phyloP scores from a whole-genome alignment of 2,113 vertebrate species.

The Mustela lutreola region DNA sequence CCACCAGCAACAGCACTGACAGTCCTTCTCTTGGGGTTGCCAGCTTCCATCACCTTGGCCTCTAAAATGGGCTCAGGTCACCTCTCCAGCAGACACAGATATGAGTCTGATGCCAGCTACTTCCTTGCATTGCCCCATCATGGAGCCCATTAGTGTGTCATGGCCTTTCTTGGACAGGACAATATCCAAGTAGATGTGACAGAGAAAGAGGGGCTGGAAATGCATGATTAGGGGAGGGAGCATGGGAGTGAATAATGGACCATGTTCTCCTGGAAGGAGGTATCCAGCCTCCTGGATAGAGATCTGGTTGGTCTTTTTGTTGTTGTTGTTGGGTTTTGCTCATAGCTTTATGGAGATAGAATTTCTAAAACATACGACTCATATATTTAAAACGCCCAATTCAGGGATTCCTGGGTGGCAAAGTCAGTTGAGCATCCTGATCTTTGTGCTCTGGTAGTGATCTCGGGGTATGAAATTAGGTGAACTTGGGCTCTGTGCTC shows the following conservation, averaged over 20 bases:
- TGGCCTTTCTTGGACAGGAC: not conserved
- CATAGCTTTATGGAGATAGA: conserved; percentile 23
- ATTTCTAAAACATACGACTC: not conserved
- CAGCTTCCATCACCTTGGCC: not conserved
- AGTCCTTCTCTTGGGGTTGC: not conserved
- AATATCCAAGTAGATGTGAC: not conserved
- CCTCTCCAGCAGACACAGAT: not conserved
- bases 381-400: not conserved
- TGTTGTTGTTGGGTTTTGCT: not conserved
- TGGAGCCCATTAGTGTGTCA: not conserved
- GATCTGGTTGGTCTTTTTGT: not conserved
- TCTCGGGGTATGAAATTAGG: not conserved
- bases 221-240: not conserved
- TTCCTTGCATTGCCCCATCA: not conserved
- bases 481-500: not conserved
- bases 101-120: not conserved
- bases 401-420: not conserved
- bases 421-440: not conserved
- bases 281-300: not conserved
- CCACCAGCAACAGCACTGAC: not conserved
- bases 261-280: not conserved
- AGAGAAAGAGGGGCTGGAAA: not conserved
- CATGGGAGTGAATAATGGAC: not conserved
- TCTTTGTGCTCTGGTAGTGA: not conserved
- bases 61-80: not conserved